Evolutionary conservation across 2,888 invertebrate genomes (phyloP).

Genomic region (Heteropelma amictum): DNA sequence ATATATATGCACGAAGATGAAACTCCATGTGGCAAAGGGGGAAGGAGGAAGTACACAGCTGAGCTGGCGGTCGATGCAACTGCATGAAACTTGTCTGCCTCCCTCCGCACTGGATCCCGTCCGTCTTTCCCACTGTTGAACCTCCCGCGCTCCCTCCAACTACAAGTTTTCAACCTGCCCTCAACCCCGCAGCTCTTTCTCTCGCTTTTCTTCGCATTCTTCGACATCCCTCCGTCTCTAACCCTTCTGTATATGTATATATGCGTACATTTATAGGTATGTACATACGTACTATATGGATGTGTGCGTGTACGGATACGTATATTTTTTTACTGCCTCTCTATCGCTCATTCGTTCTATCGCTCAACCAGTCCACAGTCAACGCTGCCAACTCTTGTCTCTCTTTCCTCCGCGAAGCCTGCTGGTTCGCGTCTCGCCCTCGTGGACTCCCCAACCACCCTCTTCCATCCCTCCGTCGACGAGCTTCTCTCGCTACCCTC

Average conservation of each 20-base stretch:
- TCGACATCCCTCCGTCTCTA: constrained; percentile 29
- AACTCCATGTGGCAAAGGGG: constrained; percentile 42
- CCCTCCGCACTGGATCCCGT: constrained; percentile 45
- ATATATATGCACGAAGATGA: constrained; percentile 13
- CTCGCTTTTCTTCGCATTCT: constrained; percentile 15
- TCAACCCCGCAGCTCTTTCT: constrained; percentile 7
- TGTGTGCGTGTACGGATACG: too few species aligned
- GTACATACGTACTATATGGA: neutral
- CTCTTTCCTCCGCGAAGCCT: constrained; percentile 27
- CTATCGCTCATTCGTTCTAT: constrained; percentile 6
- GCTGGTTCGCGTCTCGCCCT: constrained; percentile 46
- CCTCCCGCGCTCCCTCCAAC: neutral
- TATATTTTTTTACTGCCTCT: too few species aligned
- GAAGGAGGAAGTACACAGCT: constrained; percentile 60
- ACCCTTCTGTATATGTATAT: constrained; percentile 1
- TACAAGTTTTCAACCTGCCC: constrained; percentile 8
- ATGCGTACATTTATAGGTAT: too few species aligned
- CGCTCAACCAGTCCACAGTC: constrained; percentile 33
- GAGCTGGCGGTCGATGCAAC: constrained; percentile 71
- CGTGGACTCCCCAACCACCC: constrained; percentile 46
- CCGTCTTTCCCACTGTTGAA: constrained; percentile 24
- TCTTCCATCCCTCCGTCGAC: constrained; percentile 57
- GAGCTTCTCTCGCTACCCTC: constrained; percentile 66
- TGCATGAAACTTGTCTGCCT: constrained; percentile 71
- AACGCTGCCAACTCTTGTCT: constrained; percentile 42